These are phyloP conservation scores for Ennomos erosarius DNA, from an alignment of 2,888 invertebrate genomes.

Conservation along the genomic window DNA sequence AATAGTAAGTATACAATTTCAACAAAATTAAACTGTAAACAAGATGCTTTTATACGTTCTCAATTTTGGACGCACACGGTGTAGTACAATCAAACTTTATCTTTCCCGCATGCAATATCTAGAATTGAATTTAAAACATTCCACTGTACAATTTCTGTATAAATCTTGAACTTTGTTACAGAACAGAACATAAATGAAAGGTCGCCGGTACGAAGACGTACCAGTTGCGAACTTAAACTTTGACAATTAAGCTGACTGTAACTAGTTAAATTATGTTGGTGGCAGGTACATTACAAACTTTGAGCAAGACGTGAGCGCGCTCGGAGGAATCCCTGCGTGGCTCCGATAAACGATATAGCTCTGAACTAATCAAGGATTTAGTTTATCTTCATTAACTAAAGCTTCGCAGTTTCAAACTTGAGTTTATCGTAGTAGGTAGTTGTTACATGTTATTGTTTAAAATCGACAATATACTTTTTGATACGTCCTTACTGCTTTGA, in stretches of 20 bases:
- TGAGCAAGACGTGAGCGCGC: slow-evolving; percentile 1
- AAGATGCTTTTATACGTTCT: no score
- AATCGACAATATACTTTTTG: slow-evolving; percentile 1
- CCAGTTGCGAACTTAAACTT: slow-evolving; percentile 42
- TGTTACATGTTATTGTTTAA: slow-evolving; percentile 10
- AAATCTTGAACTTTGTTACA: not conserved
- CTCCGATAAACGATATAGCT: slow-evolving; percentile 11
- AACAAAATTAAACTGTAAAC: no score
- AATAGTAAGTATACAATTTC: no score
- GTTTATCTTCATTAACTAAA: slow-evolving; percentile 3
- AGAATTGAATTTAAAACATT: not conserved
- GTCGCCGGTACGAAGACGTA: slow-evolving; percentile 38
- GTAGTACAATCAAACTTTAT: no score
- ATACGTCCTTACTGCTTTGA: no score
- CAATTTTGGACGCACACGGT: no score
- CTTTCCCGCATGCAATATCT: no score
- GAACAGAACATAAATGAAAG: slow-evolving; percentile 22
- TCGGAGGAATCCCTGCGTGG: slow-evolving; percentile 5
- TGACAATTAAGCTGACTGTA: slow-evolving; percentile 40
- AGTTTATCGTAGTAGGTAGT: slow-evolving; percentile 12
- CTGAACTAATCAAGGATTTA: slow-evolving; percentile 18
- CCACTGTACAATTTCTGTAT: not conserved
- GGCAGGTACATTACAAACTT: slow-evolving; percentile 25
- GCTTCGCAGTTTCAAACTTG: not conserved
- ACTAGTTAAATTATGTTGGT: slow-evolving; percentile 25